Conservation (phyloP, 1,140 invertebrate genomes). For the Venustaconcha ellipsiformis region DNA sequence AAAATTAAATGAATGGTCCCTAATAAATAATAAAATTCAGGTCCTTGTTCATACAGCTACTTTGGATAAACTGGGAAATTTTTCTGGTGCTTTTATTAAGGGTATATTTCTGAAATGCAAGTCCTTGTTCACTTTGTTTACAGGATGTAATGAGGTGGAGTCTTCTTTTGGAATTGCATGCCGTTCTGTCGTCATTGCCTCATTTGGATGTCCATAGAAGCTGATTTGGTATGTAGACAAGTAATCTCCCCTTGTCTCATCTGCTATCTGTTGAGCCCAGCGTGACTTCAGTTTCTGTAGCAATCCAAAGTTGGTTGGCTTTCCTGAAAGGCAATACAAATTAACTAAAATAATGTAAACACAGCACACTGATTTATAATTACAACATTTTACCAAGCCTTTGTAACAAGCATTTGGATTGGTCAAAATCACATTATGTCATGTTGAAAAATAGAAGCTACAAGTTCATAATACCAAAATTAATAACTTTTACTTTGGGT, state of each 20-base stretch:
- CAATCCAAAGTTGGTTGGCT: constrained; percentile 49
- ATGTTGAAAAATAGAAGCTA: too few relatives aligned
- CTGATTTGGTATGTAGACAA: constrained; percentile 37
- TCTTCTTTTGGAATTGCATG: constrained; percentile 36
- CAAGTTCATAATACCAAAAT: too few relatives aligned
- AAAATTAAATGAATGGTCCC: too few relatives aligned
- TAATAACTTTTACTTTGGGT: too few relatives aligned
- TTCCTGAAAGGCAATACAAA: constrained; percentile 30
- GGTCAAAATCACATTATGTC: too few relatives aligned
- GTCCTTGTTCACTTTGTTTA: constrained; percentile 46
- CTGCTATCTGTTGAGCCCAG: constrained; percentile 35
- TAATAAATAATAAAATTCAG: too few relatives aligned
- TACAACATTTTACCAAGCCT: too few relatives aligned
- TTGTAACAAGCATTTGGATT: too few relatives aligned
- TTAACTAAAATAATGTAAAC: too few relatives aligned
- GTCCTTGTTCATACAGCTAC: too few relatives aligned
- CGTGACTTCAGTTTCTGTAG: constrained; percentile 33
- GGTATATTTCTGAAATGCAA: constrained; percentile 35
- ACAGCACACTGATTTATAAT: too few relatives aligned
- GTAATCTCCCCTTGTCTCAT: constrained; percentile 40
- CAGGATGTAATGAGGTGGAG: constrained; percentile 44
- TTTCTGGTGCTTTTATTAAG: constrained; percentile 36
- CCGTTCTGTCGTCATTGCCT: constrained; percentile 25
- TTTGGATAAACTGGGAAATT: constrained; percentile 19
- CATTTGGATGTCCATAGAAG: constrained; percentile 11